Percentiles rank a stretch among this genome's conserved stretches.
phyloP scores from a whole-genome alignment of 2,797 vertebrate species.

The Enteromius argenteus region DNA sequence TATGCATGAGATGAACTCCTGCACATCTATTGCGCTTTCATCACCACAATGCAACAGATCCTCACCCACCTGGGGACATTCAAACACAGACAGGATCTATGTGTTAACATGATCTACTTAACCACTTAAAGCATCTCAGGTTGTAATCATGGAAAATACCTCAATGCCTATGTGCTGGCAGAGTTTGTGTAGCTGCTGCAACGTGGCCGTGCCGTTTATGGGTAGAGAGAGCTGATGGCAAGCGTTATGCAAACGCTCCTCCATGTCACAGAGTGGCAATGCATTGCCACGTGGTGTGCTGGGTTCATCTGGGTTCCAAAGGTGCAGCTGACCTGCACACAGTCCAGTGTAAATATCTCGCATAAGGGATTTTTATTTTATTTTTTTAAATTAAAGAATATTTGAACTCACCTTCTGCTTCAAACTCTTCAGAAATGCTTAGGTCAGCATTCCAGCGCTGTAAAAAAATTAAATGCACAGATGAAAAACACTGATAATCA shows the following conservation, averaged over 20 bases:
- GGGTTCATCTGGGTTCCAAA: conserved; percentile 96
- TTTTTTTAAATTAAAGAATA: background rate
- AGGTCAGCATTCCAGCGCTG: conserved; percentile 78
- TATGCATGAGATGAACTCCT: conserved; percentile 88
- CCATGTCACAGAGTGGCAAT: conserved; percentile 74
- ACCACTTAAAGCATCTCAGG: background rate
- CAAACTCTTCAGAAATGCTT: conserved; percentile 74
- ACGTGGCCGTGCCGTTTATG: conserved; percentile 82
- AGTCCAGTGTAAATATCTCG: background rate
- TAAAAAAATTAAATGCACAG: conserved; percentile 8
- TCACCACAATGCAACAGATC: conserved; percentile 81
- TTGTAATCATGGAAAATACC: conserved; percentile 72
- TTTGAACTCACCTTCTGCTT: conserved; percentile 74
- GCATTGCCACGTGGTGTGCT: conserved; percentile 77
- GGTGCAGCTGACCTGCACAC: conserved; percentile 86
- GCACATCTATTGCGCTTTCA: conserved; percentile 84
- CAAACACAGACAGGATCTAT: background rate
- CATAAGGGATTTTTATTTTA: background rate
- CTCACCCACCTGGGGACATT: conserved; percentile 78
- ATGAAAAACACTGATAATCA: background rate
- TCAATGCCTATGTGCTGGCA: conserved; percentile 85
- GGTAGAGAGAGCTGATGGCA: conserved; percentile 85
- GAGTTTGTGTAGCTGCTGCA: conserved; percentile 82
- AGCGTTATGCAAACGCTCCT: conserved; percentile 85
- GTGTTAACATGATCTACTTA: background rate